Base-by-base conservation (phyloP, 2,888 invertebrate species). In the Hylaea fasciaria region DNA sequence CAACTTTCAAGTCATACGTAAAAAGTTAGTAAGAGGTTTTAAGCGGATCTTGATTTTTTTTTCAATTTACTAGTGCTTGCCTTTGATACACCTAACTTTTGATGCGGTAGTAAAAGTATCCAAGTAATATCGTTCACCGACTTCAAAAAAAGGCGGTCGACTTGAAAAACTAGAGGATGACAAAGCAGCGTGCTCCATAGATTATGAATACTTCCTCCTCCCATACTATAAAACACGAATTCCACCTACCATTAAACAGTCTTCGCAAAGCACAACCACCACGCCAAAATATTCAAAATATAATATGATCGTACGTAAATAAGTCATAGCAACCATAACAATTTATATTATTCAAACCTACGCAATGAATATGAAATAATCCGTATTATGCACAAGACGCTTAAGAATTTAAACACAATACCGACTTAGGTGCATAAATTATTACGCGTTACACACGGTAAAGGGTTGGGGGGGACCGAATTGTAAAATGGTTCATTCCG, bases 371-470 rank as follows among this genome's bases (percentile, higher is more conserved):
- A 57, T 57, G 55, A 59, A 65, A 67, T 64, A 59, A 66, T 66
- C 59, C 63, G 39, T 48, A 64, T 62, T 65, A 62, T 67, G 62
- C 64, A 62, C 56, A 62, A 57, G 53, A 58, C 58, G 65, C 65
- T 65, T 69, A 68, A 68, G 65, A 68, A 66, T 68, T 68, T 58
- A 70, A 70, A 60, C 66, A 70, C 66, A 68, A 70, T 64, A 60
- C 70, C 66, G 62, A 71, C 75, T 81, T 78, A 78, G 72, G 72
- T 78, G 78, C 78, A 81, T 81, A 80, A 79, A 81, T 81, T 81
- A 81, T 65, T 62, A 62, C 57, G 57, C 67, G 67, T 69, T 73
- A 70, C 73, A 54, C 52, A 64, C 51, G 56, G 40, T 16, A 68
- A 74, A 53, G 52, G 57, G 52, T 62, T 62, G 58, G 67, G 66